Percentiles rank a stretch among this genome's conserved stretches.
Evolutionary conservation across 2,113 vertebrate genomes (phyloP).

Genomic region (Neogobius melanostomus): DNA sequence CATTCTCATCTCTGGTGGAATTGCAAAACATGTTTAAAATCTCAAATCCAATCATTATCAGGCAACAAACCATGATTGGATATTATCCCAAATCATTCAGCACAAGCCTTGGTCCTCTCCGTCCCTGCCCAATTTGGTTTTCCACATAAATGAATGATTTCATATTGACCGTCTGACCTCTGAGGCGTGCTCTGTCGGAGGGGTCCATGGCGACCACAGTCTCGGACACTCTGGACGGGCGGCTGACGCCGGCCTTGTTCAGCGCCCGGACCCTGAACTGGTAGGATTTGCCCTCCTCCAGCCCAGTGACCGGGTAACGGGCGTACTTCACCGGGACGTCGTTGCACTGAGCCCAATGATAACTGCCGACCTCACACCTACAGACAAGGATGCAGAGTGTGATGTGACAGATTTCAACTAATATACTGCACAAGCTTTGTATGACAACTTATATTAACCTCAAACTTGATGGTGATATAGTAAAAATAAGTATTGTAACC

Average conservation of each 20-base stretch:
- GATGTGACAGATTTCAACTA: neutral
- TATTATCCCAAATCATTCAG: no score
- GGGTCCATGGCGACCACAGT: conserved; percentile 90
- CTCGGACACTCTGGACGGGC: conserved; percentile 88
- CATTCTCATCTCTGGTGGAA: no score
- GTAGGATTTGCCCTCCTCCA: conserved; percentile 94
- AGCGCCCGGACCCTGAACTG: conserved; percentile 91
- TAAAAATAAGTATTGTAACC: conserved; percentile 65
- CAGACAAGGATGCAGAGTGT: conserved; percentile 10
- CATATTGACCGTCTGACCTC: conserved; percentile 70
- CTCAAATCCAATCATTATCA: no score
- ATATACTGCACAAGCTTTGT: neutral
- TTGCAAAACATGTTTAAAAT: no score
- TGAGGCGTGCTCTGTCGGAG: conserved; percentile 87
- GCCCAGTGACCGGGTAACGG: conserved; percentile 93
- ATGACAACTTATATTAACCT: no score
- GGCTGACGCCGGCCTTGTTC: conserved; percentile 87
- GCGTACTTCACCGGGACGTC: conserved; percentile 94
- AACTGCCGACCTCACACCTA: conserved; percentile 93
- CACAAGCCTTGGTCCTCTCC: no score
- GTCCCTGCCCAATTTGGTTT: no score
- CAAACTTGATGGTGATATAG: no score
- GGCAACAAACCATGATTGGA: no score
- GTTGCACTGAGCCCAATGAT: conserved; percentile 95
- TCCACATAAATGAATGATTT: neutral